phyloP scores from a whole-genome alignment of 2,888 invertebrate species.

The Clepsis dumicolana region DNA sequence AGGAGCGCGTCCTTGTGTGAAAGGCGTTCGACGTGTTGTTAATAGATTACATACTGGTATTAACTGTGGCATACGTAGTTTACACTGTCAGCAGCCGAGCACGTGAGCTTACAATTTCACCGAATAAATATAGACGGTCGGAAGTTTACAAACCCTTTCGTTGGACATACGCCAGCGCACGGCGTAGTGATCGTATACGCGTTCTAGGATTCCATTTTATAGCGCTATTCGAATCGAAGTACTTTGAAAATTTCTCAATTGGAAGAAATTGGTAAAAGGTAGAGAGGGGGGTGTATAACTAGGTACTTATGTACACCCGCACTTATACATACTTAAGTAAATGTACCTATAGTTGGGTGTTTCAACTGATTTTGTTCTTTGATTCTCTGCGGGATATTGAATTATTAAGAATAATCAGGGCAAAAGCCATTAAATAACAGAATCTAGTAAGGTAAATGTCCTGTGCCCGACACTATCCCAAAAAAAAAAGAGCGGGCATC shows the following conservation, averaged over 20 bases:
- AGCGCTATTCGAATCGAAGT: neutral
- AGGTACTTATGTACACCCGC: too few species aligned
- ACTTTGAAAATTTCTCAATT: neutral
- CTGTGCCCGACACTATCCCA: too few species aligned
- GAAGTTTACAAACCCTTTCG: conserved; percentile 72
- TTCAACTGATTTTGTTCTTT: too few species aligned
- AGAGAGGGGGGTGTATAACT: too few species aligned
- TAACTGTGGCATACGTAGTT: neutral
- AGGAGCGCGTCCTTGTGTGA: neutral
- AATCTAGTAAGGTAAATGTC: too few species aligned
- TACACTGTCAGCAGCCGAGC: neutral
- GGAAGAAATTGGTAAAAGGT: neutral
- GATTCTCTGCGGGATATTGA: neutral
- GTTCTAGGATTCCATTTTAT: neutral
- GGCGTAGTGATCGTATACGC: neutral
- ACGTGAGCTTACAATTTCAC: conserved; percentile 29
- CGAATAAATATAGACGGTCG: conserved; percentile 71
- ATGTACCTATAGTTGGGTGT: too few species aligned
- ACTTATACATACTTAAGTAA: too few species aligned
- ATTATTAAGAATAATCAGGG: neutral
- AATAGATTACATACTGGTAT: neutral
- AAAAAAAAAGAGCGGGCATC: too few species aligned
- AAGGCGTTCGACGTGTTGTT: neutral
- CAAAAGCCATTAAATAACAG: neutral
- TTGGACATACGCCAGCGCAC: conserved; percentile 71